These are phyloP conservation scores for Distichodus sexfasciatus DNA, from an alignment of 2,797 vertebrate species.

Conservation along the genomic window DNA sequence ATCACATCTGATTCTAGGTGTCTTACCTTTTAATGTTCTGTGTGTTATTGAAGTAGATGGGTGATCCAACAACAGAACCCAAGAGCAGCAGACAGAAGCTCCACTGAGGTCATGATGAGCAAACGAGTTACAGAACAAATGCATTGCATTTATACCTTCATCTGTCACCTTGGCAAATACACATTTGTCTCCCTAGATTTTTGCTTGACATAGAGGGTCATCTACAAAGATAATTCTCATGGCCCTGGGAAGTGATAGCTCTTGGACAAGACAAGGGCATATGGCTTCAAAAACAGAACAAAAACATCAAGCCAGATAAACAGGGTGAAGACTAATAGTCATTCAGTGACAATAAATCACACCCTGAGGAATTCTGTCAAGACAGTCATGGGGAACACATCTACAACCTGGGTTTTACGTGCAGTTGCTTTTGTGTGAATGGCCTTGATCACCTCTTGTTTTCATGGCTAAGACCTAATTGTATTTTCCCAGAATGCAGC, in stretches of 20 bases:
- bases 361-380: background rate
- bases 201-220: background rate
- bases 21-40: slow-evolving; percentile 18
- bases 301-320: slow-evolving; percentile 8
- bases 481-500: background rate
- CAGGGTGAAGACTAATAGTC: slow-evolving; percentile 42
- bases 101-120: slow-evolving; percentile 12
- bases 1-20: background rate
- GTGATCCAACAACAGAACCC: slow-evolving; percentile 5
- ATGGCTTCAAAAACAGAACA: background rate
- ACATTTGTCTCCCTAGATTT: background rate
- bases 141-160: slow-evolving; percentile 2
- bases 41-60: background rate
- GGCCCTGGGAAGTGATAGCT: background rate
- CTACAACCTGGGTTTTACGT: background rate
- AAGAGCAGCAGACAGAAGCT: slow-evolving; percentile 2
- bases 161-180: background rate
- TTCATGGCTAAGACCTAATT: background rate
- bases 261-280: slow-evolving; percentile 15
- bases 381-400: background rate
- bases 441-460: background rate
- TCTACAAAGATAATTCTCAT: slow-evolving; percentile 16
- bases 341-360: background rate
- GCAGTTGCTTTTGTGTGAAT: background rate
- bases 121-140: background rate